phyloP scores from a whole-genome alignment of 1,140 invertebrate species.

The Acromyrmex echinatior region DNA sequence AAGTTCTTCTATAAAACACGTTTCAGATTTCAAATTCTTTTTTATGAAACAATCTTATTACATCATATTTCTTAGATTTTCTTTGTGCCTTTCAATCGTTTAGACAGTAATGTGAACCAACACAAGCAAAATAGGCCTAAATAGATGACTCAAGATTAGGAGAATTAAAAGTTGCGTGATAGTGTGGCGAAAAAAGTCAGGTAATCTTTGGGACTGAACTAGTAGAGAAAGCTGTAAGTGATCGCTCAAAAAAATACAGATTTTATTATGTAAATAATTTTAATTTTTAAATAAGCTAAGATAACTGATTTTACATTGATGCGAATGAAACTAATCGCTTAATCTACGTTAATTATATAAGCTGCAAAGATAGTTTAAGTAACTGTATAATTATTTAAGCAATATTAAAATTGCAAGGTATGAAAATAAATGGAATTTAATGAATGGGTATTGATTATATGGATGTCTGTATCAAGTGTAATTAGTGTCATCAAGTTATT shows the following conservation, averaged over 20 bases:
- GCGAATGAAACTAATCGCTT: slow-evolving; percentile 16
- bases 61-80: slow-evolving; percentile 1
- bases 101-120: background rate
- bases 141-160: slow-evolving; percentile 27
- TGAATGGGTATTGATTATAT: background rate
- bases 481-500: background rate
- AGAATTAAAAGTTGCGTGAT: slow-evolving; percentile 47
- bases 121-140: background rate
- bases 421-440: background rate
- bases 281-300: background rate
- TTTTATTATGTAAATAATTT: slow-evolving; percentile 23
- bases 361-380: background rate
- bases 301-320: slow-evolving; percentile 1
- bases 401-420: background rate
- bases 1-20: background rate
- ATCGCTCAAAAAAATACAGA: background rate
- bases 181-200: slow-evolving; percentile 25
- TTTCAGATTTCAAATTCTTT: background rate
- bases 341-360: background rate
- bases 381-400: slow-evolving; percentile 10
- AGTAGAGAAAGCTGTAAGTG: slow-evolving; percentile 25
- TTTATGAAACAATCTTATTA: slow-evolving; percentile 39
- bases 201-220: slow-evolving; percentile 22
- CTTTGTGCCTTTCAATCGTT: background rate
- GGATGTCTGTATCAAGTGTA: background rate